Evolutionary conservation across 2,797 vertebrate genomes (phyloP), one percentile per base, ranked within the genome.

Genomic region (Taeniopygia guttata): DNA sequence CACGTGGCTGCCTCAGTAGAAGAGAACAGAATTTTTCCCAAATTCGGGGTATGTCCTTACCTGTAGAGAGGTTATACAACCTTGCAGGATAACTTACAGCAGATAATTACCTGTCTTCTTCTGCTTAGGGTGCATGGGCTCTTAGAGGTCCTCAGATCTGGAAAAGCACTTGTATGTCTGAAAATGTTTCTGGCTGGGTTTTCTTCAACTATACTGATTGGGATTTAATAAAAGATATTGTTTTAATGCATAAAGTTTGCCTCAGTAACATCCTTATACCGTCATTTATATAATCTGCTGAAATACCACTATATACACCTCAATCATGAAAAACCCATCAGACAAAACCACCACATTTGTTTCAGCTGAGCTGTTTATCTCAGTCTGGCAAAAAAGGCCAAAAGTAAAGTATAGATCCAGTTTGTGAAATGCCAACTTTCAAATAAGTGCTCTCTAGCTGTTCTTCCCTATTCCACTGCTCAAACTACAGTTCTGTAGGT

Each of bases 281-380:
- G 30, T 34, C 14, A 60, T 32, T 86, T 64, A 11, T 16, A n/a
- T 51, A 23, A 72, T 25, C 12, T 25, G 26, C 34, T 38, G 43
- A 76, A 45, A 67, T 55, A 55, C 17, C 25, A 36, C 38, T 30
- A 29, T 5, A 42, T 22, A 40, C 11, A 48, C 21, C 36, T 76
- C n/a, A 76, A 4, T 68, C 12, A 4, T 38, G 7, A 49, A 49
- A 62, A 40, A 8, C 3, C 5, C 15, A 43, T 14, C 22, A 63
- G 32, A 62, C 13, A 64, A 82, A 76, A 10, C 0, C 0, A 0
- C 3, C 10, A 32, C 7, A 9, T 54, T 64, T 51, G 5, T 69
- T 91, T 91, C 76, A 87, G 17, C 13, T 62, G 32, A 23, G 21
- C 48, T 49, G 19, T 59, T 81, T 79, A 43, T 82, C 95, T 80